These are phyloP conservation scores for Callorhinus ursinus DNA, from an alignment of 2,113 vertebrate genomes.

Conservation along the genomic window DNA sequence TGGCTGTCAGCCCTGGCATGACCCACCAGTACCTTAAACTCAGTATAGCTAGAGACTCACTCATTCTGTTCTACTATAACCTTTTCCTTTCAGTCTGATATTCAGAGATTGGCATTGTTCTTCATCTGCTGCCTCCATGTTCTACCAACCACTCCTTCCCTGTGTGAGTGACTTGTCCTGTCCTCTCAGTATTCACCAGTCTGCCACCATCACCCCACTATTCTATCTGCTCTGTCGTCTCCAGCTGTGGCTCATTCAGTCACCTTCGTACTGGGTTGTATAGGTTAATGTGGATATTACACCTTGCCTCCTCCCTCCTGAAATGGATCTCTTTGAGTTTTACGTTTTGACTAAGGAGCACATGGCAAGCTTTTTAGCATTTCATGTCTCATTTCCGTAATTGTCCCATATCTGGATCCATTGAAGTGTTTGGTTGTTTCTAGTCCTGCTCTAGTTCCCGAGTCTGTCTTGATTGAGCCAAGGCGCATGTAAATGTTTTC, in stretches of 20 bases:
- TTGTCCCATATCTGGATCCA: background rate
- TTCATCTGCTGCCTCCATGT: too few species aligned
- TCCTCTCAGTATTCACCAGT: background rate
- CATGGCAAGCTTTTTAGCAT: background rate
- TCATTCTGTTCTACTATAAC: background rate
- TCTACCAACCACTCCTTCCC: background rate
- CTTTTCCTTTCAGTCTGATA: background rate
- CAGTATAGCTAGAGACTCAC: background rate
- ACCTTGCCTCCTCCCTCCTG: background rate
- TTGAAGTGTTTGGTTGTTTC: background rate
- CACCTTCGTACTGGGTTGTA: background rate
- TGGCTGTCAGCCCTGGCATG: background rate
- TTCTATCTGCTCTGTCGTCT: background rate
- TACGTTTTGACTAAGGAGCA: background rate
- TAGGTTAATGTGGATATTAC: background rate
- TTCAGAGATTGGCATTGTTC: background rate
- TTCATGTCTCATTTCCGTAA: background rate
- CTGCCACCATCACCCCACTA: background rate
- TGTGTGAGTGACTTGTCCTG: background rate
- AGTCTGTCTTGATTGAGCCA: background rate
- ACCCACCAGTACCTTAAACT: background rate
- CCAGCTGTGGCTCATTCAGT: background rate
- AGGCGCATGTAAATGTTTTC: background rate
- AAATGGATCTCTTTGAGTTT: background rate
- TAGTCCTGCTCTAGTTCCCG: background rate